These are phyloP conservation scores for Sylvilagus floridanus DNA, from an alignment of 2,797 vertebrate genomes.

Conservation along the genomic window DNA sequence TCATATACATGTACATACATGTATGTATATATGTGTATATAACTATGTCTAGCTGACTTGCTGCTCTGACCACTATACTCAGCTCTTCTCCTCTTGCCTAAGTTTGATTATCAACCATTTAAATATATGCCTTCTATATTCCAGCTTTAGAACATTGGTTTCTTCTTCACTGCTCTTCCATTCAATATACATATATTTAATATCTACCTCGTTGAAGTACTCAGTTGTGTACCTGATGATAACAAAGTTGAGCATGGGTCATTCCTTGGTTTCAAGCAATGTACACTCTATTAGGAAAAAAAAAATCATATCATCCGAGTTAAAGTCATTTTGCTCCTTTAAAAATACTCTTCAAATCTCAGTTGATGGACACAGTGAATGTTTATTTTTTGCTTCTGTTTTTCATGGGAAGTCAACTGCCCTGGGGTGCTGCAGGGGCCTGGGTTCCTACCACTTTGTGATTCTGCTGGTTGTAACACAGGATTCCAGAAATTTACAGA, in stretches of 20 bases:
- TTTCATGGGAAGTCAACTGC: neutral
- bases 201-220: neutral
- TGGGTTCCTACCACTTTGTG: neutral
- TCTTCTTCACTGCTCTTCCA: neutral
- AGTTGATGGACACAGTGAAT: neutral
- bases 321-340: neutral
- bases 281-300: conserved; percentile 26
- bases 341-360: neutral
- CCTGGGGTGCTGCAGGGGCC: neutral
- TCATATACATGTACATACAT: too few relatives aligned
- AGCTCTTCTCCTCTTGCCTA: neutral
- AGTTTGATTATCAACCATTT: neutral
- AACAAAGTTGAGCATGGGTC: neutral
- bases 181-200: neutral
- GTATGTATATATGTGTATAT: neutral
- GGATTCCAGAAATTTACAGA: neutral
- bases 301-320: neutral
- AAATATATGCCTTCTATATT: neutral
- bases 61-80: neutral
- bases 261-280: conserved; percentile 28
- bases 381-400: neutral
- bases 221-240: conserved; percentile 23
- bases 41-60: neutral
- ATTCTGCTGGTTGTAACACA: neutral
- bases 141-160: neutral